These are phyloP conservation scores for Triplophysa bombifrons DNA, from an alignment of 2,797 vertebrate species.

Conservation along the genomic window DNA sequence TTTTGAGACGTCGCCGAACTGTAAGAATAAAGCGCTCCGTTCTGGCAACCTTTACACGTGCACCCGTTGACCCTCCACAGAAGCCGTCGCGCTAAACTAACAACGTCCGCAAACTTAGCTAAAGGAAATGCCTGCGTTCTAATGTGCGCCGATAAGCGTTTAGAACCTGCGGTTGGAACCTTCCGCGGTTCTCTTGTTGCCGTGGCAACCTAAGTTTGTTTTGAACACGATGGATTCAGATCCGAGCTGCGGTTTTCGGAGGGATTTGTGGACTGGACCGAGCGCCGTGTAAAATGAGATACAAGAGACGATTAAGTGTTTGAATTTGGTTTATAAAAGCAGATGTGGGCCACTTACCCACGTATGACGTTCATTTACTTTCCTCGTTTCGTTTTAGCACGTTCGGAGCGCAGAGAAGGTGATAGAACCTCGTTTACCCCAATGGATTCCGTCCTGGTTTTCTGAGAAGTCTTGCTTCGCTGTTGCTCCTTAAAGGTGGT, in stretches of 20 bases:
- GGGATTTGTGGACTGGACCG: constrained; percentile 67
- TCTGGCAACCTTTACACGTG: constrained; percentile 48
- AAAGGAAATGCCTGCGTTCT: constrained; percentile 63
- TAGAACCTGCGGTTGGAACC: constrained; percentile 67
- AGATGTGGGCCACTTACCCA: constrained; percentile 54
- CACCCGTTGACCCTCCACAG: constrained; percentile 62
- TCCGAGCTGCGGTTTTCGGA: constrained; percentile 62
- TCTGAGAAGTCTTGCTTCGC: constrained; percentile 61
- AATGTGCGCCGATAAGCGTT: constrained; percentile 61
- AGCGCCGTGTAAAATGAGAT: constrained; percentile 61
- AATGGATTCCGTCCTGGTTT: constrained; percentile 55
- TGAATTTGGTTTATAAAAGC: constrained; percentile 61
- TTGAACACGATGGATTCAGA: constrained; percentile 62
- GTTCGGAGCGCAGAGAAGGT: constrained; percentile 58
- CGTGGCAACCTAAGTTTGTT: constrained; percentile 66
- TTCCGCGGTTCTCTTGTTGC: constrained; percentile 61
- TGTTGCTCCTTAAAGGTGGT: constrained; percentile 59
- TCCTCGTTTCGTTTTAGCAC: constrained; percentile 28
- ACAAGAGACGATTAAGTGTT: constrained; percentile 67
- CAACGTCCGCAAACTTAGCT: constrained; percentile 58
- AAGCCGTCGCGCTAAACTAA: constrained; percentile 47
- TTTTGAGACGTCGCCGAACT: no score
- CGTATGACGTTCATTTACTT: constrained; percentile 60
- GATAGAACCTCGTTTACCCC: constrained; percentile 69
- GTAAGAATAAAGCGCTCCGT: background rate